Evolutionary conservation across 2,797 vertebrate species (phyloP), one percentile per base, ranked within the genome.

Genomic region (Melanotaenia maccullochi): DNA sequence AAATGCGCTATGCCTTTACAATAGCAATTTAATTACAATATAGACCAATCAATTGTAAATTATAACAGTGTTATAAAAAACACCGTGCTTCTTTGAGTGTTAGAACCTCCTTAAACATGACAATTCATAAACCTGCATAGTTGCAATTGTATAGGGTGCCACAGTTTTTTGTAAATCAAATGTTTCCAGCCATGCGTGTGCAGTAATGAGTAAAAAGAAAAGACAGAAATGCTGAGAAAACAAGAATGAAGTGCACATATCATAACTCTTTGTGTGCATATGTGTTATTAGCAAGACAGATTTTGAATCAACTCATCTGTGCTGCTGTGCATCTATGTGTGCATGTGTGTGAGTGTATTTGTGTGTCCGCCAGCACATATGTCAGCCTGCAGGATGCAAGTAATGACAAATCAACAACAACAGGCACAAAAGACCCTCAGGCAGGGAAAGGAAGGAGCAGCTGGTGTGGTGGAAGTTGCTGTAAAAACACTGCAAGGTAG

Each of bases 351-450:
- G 28, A 9, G 51, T 62, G 51, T 32, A 32, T 47, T 71, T 42
- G 60, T 14, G 11, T 40, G 25, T 59, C 55, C 58, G 59, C 20
- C 49, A 60, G 73, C 22, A 57, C 61, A 80, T 82, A 75, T 87
- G 75, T 87, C 61, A 78, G 65, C 79, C 74, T 85, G 75, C 54
- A 65, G 75, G 76, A 88, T 81, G 61, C 65, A 5, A 78, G 66
- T 80, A 71, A 83, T 85, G 85, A 85, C 83, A 83, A 72, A 77
- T 42, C n/a, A 73, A 64, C 74, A 73, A 80, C 75, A 81, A 70
- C 68, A 74, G 63, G 64, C 80, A 84, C 74, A 82, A 85, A 76
- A 74, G 58, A 54, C 73, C 87, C 76, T 63, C 52, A 75, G 84
- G 82, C 72, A 3, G 25, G 71, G 71, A 51, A 77, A 67, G 71